Evolutionary conservation across 2,888 invertebrate genomes (phyloP), one percentile per base, ranked within the genome.

Genomic region (Pyrgus malvae): DNA sequence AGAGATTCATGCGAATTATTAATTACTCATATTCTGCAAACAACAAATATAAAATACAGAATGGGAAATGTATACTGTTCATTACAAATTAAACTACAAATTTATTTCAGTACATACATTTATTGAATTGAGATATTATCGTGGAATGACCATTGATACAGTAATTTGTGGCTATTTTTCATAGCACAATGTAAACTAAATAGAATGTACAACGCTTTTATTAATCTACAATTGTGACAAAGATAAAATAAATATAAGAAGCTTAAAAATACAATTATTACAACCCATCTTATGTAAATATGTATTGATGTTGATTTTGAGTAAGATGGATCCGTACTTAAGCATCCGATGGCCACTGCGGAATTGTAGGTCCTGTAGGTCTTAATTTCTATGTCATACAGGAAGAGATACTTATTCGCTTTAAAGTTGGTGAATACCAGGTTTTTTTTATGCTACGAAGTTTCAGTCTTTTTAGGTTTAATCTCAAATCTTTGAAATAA

Each of bases 101-200:
- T 42, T 29, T 40, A 41, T 33, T 33, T 50, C 16, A 17, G 21
- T 50, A 50, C 33, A 50, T 50, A 42, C 9, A 42, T 50, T 50
- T 50, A 50, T 42, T 50, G 25, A 50, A 25, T 50, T 42, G 50
- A 50, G 41, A 42, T 38, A 48, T 25, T 6, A 35, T 16, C 33
- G 11, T 23, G 23, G 31, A 23, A 49, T 41, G 29, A 49, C 38
- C 14, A 49, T 41, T 48, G 21, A 33, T 31, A 38, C 3, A 2
- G 17, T 16, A 27, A 31, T 42, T 42, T 42, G 27, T 27, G 42
- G 27, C 25, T 42, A 41, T 31, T 14, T 49, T 31, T 29, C 29
- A 48, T 48, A 19, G 11, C 16, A 25, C 12, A 42, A 17, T 19
- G 8, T 41, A 41, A 12, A 27, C 23, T n/a, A 7, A 31, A 9